These are phyloP conservation scores for Phalanger gymnotis DNA, from an alignment of 2,797 vertebrate genomes.

Conservation along the genomic window DNA sequence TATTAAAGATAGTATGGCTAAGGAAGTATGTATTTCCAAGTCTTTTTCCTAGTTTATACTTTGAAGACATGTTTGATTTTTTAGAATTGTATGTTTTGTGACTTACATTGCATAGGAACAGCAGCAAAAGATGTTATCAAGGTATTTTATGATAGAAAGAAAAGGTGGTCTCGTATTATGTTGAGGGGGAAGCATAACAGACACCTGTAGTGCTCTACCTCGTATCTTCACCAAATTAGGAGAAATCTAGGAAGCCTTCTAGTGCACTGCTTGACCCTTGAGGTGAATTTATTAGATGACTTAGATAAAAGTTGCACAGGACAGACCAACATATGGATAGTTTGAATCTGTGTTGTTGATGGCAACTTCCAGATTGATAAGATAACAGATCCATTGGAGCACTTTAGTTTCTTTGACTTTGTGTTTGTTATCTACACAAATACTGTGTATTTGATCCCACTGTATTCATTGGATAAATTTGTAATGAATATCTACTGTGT, in stretches of 20 bases:
- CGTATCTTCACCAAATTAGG: background rate
- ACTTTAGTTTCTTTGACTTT: background rate
- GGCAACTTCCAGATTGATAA: background rate
- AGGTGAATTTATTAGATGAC: background rate
- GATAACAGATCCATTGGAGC: background rate
- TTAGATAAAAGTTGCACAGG: background rate
- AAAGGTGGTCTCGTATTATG: background rate
- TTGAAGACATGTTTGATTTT: conserved; percentile 27
- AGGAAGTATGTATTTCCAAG: conserved; percentile 1
- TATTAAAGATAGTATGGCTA: conserved; percentile 33
- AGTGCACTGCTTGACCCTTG: background rate
- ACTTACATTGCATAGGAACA: background rate
- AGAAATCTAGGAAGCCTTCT: background rate
- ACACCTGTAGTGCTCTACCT: background rate
- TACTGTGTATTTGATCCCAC: background rate
- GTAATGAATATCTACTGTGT: background rate
- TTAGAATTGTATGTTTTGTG: background rate
- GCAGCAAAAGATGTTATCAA: background rate
- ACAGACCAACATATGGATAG: background rate
- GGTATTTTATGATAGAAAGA: background rate
- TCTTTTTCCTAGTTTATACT: background rate
- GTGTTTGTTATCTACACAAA: background rate
- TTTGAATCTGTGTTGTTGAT: background rate
- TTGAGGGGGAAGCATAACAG: background rate
- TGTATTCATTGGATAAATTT: background rate